Conservation (phyloP, 2,113 vertebrate species). For the Bambusicola thoracicus region DNA sequence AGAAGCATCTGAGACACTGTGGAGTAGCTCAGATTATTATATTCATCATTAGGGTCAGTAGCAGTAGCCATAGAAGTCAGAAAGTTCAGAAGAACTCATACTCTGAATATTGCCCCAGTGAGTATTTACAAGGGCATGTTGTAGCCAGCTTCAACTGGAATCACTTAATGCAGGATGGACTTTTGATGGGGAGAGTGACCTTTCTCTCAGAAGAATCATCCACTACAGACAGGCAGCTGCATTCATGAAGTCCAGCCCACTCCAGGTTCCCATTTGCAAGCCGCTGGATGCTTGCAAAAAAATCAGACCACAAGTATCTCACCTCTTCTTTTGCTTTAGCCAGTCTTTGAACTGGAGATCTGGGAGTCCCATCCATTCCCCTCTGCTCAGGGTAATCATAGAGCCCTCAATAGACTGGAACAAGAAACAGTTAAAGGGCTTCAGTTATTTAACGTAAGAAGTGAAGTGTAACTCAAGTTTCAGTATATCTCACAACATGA, state of each 20-base stretch:
- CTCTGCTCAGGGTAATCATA: slow-evolving; percentile 84
- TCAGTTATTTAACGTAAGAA: neutral
- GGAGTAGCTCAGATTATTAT: neutral
- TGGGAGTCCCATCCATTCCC: slow-evolving; percentile 87
- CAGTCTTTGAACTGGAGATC: slow-evolving; percentile 83
- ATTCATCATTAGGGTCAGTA: neutral
- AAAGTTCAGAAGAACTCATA: neutral
- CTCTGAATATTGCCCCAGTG: neutral
- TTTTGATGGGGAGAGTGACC: neutral
- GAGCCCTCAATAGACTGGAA: slow-evolving; percentile 83
- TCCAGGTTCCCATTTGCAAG: neutral
- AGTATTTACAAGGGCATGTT: neutral
- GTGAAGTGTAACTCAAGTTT: neutral
- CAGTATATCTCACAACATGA: neutral
- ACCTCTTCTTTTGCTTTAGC: slow-evolving; percentile 81
- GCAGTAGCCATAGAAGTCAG: neutral
- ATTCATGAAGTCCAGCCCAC: neutral
- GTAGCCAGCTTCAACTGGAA: neutral
- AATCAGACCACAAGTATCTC: neutral
- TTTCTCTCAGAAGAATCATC: neutral
- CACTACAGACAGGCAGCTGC: neutral
- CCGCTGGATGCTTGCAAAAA: neutral
- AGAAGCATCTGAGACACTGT: neutral
- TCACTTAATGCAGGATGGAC: neutral
- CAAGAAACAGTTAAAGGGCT: neutral